These are phyloP conservation scores for Epistrophe grossulariae DNA, from an alignment of 2,888 invertebrate genomes.

Conservation along the genomic window DNA sequence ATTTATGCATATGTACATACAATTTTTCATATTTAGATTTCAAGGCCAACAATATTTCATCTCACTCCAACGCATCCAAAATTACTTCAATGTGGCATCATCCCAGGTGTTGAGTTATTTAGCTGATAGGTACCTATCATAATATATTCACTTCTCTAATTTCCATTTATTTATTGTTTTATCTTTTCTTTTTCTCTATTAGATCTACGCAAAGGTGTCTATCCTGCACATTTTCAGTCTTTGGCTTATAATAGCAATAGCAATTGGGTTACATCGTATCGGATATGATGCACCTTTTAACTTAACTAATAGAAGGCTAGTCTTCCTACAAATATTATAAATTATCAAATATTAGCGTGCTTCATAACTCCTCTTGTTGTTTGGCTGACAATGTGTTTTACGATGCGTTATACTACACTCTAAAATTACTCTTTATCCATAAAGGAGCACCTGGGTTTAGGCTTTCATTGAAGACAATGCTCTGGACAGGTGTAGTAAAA, in stretches of 20 bases:
- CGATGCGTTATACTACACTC: constrained; percentile 93
- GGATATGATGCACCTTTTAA: constrained; percentile 93
- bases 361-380: constrained; percentile 90
- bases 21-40: no score
- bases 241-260: constrained; percentile 91
- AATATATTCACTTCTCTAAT: no score
- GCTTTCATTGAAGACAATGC: constrained; percentile 89
- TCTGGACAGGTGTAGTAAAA: constrained; percentile 94
- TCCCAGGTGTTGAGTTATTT: no score
- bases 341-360: constrained; percentile 91
- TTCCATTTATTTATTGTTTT: no score
- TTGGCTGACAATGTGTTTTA: constrained; percentile 94
- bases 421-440: constrained; percentile 96
- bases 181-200: no score
- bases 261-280: constrained; percentile 91
- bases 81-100: no score
- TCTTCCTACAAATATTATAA: constrained; percentile 89
- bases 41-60: no score
- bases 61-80: no score
- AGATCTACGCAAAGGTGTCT: constrained; percentile 97
- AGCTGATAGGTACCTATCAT: no score
- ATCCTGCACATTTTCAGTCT: constrained; percentile 97
- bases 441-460: constrained; percentile 93
- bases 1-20: no score
- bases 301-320: constrained; percentile 89